Evolutionary conservation across 2,113 vertebrate genomes (phyloP).

Genomic region (Urocynchramus pylzowi): DNA sequence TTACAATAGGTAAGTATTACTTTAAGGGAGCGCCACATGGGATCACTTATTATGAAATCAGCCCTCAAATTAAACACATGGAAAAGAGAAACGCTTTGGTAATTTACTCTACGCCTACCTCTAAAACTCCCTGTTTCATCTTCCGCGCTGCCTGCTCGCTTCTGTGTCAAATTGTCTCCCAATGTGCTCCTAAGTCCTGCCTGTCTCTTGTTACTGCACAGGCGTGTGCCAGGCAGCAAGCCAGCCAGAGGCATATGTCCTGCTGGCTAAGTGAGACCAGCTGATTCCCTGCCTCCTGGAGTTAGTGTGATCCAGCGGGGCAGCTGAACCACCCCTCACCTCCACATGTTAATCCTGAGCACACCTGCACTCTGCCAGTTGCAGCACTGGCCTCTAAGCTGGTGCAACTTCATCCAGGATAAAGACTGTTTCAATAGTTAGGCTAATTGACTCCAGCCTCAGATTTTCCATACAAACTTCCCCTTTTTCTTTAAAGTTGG

Average conservation of each 20-base stretch:
- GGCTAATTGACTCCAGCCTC: background rate
- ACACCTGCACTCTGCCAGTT: background rate
- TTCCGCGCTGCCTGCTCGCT: background rate
- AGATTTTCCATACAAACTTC: background rate
- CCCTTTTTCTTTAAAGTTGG: background rate
- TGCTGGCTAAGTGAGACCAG: slow-evolving; percentile 2
- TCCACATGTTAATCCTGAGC: background rate
- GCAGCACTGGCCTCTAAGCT: background rate
- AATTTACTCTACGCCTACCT: slow-evolving; percentile 60
- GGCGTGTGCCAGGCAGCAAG: slow-evolving; percentile 54
- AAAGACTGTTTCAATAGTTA: background rate
- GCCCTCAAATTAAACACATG: slow-evolving; percentile 51
- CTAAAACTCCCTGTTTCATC: slow-evolving; percentile 37
- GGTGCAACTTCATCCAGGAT: background rate
- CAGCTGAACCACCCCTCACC: background rate
- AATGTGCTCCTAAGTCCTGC: background rate
- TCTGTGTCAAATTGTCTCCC: slow-evolving; percentile 15
- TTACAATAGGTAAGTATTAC: slow-evolving; percentile 23
- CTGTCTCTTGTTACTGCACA: slow-evolving; percentile 58
- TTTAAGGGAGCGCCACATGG: slow-evolving; percentile 41
- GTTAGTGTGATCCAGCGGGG: background rate
- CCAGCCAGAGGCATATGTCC: background rate
- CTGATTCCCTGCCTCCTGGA: slow-evolving; percentile 12
- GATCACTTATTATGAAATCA: slow-evolving; percentile 52
- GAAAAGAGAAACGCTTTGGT: slow-evolving; percentile 35